These are phyloP conservation scores for Lagodon rhomboides DNA, from an alignment of 2,797 vertebrate genomes.

Conservation along the genomic window DNA sequence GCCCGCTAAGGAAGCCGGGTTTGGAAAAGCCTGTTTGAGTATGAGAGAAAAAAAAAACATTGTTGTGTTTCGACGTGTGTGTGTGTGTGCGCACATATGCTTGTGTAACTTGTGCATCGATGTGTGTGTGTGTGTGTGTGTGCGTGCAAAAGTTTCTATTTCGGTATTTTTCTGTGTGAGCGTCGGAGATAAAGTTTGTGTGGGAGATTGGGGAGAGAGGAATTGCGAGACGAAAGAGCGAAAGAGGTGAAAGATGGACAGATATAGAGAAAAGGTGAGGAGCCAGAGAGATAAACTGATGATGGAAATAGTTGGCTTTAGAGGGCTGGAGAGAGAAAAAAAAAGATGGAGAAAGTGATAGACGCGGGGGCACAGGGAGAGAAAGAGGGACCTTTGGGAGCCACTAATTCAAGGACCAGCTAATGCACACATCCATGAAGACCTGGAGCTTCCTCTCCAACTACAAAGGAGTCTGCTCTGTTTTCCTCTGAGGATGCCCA, in stretches of 20 bases:
- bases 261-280: slow-evolving; percentile 61
- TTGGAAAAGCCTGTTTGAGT: slow-evolving; percentile 71
- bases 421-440: slow-evolving; percentile 76
- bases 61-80: slow-evolving; percentile 21
- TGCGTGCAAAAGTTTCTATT: slow-evolving; percentile 53
- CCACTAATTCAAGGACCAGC: slow-evolving; percentile 75
- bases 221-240: slow-evolving; percentile 52
- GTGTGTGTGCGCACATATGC: neutral
- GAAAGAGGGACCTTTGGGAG: slow-evolving; percentile 62
- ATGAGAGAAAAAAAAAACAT: slow-evolving; percentile 47
- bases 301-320: slow-evolving; percentile 57
- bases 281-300: slow-evolving; percentile 57
- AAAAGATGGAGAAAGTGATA: slow-evolving; percentile 61
- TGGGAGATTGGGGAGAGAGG: slow-evolving; percentile 59
- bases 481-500: slow-evolving; percentile 79
- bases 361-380: slow-evolving; percentile 35
- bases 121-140: neutral
- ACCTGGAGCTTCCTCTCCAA: slow-evolving; percentile 75
- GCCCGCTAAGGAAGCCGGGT: slow-evolving; percentile 58
- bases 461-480: slow-evolving; percentile 77
- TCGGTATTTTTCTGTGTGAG: slow-evolving; percentile 36
- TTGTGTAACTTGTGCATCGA: slow-evolving; percentile 55
- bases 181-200: slow-evolving; percentile 65
- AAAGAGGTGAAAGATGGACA: slow-evolving; percentile 61
- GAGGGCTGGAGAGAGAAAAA: slow-evolving; percentile 14